Base-by-base conservation (phyloP, 2,888 invertebrate genomes). In the Latrodectus elegans region DNA sequence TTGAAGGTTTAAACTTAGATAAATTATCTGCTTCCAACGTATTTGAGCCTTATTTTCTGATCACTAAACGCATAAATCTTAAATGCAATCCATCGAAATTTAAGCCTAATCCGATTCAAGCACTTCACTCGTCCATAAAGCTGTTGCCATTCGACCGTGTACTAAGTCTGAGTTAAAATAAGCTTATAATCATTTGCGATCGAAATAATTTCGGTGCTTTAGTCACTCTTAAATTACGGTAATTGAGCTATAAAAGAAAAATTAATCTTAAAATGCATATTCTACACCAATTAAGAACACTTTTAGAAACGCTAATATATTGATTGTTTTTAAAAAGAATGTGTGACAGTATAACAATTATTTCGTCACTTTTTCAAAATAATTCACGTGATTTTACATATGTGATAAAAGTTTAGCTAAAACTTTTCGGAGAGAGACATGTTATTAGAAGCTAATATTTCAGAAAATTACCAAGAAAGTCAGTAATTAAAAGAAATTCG, bases 201-300 rank as follows among this genome's bases (percentile, higher is more conserved):
- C 76, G 70, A 76, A 74, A 82, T 68, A 67, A 74, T 60, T 67
- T 68, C 22, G 64, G 14, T 60, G 75, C 76, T 80, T 80, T 80
- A 64, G 80, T 80, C 38, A 72, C 72, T 17, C 72, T 64, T 83
- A 76, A 83, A 76, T 55, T 70, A 83, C 71, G 83, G 83, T 83
- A 83, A 83, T 83, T 83, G 71, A 75, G 83, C 76, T 60, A 55
- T 68, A 64, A 75, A 67, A 82, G 55, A 70, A 22, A 22, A 22
- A 22, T 22, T 22, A 22, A 22, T 22, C 22, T 22, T 22, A 22
- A 22, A 22, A 22, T 22, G 22, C 22, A 22, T 1, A 22, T 22
- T 22, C 22, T 22, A 22, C 22, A 22, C 22, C 22, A 22, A 22
- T 22, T 22, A 22, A 22, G 22, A 22, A 22, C 22, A 22, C 22